Percentiles rank a stretch among this genome's conserved stretches.
These are phyloP conservation scores for Champsocephalus gunnari DNA, from an alignment of 2,797 vertebrate genomes.

Conservation along the genomic window DNA sequence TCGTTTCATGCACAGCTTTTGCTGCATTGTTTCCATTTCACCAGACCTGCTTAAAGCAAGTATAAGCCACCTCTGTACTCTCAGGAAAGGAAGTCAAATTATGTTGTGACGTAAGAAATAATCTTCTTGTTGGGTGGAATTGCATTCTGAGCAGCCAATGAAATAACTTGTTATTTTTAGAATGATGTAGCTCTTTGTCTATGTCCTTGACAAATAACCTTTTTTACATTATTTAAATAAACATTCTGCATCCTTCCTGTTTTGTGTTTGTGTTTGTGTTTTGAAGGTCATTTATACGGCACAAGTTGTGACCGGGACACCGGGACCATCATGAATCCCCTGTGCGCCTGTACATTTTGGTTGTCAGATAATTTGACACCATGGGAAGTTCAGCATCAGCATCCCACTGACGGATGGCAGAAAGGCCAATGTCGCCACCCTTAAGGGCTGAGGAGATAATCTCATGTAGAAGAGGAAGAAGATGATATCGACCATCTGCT, in stretches of 20 bases:
- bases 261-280: background rate
- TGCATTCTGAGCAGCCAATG: conserved; percentile 47
- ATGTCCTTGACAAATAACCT: background rate
- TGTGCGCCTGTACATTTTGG: background rate
- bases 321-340: background rate
- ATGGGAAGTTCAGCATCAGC: conserved; percentile 42
- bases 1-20: conserved; percentile 31
- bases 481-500: conserved; percentile 81
- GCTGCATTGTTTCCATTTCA: conserved; percentile 53
- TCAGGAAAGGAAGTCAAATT: conserved; percentile 72
- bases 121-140: conserved; percentile 70
- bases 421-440: conserved; percentile 30
- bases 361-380: conserved; percentile 25
- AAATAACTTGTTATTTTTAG: conserved; percentile 39
- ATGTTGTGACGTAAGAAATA: conserved; percentile 75
- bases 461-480: conserved; percentile 72
- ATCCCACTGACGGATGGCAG: conserved; percentile 21
- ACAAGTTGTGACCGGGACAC: background rate
- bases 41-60: conserved; percentile 64
- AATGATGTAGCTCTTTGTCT: conserved; percentile 19
- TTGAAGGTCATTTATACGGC: background rate
- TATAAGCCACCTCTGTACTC: conserved; percentile 79
- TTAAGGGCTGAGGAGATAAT: conserved; percentile 64
- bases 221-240: background rate
- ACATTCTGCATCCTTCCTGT: background rate